Evolutionary conservation across 2,888 invertebrate genomes (phyloP), one percentile per base, ranked within the genome.

Genomic region (Molorchus minor): DNA sequence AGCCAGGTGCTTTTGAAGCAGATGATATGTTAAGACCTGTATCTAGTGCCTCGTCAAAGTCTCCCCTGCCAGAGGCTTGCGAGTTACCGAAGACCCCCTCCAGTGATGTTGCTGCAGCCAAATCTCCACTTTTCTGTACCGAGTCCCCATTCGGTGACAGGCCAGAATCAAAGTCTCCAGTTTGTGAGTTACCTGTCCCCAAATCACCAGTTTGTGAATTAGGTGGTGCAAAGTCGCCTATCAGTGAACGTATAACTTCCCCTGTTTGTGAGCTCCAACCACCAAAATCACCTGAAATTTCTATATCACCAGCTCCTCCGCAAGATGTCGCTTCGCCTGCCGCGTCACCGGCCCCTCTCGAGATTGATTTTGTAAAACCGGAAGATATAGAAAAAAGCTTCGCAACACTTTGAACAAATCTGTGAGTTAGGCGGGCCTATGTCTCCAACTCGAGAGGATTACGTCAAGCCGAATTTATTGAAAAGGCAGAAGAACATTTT

Each of bases 401-500:
- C 40, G 2, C n/a, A 15, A n/a, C 30, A 41, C 16, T 51, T 51
- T 15, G 40, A 40, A 5, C 4, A n/a, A 5, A 51, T 51, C 7
- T 29, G 40, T 12, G 30, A 29, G 19, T 16, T 17, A 0, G 17
- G 4, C 3, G 15, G 41, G 21, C 8, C 10, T 19, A 3, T 29
- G 2, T 16, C n/a, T 1, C 3, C 25, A 1, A 17, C 29, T 1
- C 16, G 13, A 16, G 29, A 12, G 5, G 64, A 68, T 15, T 57
- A 53, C 36, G 65, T 62, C 8, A 45, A 43, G 12, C 47, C 56
- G 56, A 56, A 21, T 36, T 62, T 16, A 33, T 64, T 5, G 47
- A 59, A 17, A 25, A 61, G 33, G 65, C 65, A n/a, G 35, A 65
- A 30, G 41, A 47, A 36, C 47, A 56, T 25, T 65, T 65, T 25